phyloP scores from a whole-genome alignment of 2,888 invertebrate genomes.

The Leucophenga maculata region DNA sequence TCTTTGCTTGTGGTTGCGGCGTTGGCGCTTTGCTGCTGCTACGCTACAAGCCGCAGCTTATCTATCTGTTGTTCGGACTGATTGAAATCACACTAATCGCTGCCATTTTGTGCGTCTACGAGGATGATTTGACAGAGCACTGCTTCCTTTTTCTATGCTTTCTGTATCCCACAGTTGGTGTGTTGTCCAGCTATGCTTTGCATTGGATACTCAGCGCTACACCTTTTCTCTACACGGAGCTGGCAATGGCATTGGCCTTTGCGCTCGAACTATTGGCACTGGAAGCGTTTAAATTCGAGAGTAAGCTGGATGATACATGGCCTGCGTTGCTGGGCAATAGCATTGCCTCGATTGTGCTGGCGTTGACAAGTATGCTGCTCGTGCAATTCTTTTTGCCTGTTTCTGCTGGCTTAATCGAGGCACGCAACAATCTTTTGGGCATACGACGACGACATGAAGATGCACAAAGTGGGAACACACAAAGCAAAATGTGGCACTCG shows the following conservation, averaged over 20 bases:
- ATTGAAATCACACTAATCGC: constrained; percentile 60
- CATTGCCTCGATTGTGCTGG: constrained; percentile 45
- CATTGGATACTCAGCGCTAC: constrained; percentile 63
- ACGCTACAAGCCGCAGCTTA: constrained; percentile 60
- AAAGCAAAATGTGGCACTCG: constrained; percentile 59
- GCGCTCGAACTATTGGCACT: constrained; percentile 50
- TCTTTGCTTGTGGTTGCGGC: constrained; percentile 54
- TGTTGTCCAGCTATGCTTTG: constrained; percentile 59
- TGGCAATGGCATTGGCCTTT: constrained; percentile 49
- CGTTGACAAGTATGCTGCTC: constrained; percentile 46
- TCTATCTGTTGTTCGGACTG: constrained; percentile 60
- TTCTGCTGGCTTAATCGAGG: constrained; percentile 59
- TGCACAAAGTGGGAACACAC: constrained; percentile 32
- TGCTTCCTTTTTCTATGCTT: constrained; percentile 61
- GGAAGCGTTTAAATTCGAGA: constrained; percentile 58
- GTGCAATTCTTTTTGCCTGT: constrained; percentile 54
- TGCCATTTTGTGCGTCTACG: constrained; percentile 60
- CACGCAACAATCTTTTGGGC: constrained; percentile 62
- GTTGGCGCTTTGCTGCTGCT: constrained; percentile 53
- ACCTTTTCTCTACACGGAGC: constrained; percentile 62
- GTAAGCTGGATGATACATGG: constrained; percentile 46
- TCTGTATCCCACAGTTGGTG: constrained; percentile 57
- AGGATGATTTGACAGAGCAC: constrained; percentile 55
- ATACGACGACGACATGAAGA: constrained; percentile 49
- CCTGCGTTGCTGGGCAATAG: constrained; percentile 49